phyloP scores from a whole-genome alignment of 2,113 vertebrate genomes.

The Cinclus cinclus region DNA sequence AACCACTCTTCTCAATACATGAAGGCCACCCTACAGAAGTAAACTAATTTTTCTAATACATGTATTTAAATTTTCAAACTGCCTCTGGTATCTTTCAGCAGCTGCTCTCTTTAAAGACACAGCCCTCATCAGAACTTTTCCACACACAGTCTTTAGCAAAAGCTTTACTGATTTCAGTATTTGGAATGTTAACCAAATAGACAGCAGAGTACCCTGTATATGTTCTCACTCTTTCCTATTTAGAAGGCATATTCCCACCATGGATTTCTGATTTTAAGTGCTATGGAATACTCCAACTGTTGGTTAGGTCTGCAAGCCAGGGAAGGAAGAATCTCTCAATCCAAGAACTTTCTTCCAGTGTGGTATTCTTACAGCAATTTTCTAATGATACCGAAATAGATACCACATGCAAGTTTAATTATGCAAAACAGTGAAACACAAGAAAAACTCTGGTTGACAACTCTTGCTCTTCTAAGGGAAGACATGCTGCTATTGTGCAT shows the following conservation, averaged over 20 bases:
- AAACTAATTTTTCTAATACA: background rate
- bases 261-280: background rate
- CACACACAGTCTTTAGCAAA: background rate
- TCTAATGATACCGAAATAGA: background rate
- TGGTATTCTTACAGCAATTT: background rate
- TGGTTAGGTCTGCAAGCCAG: background rate
- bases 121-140: background rate
- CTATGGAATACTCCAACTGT: background rate
- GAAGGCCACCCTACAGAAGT: background rate
- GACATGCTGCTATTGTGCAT: background rate
- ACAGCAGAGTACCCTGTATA: background rate
- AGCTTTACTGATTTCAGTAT: background rate
- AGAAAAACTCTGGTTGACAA: background rate
- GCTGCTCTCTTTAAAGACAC: background rate
- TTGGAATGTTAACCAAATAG: background rate
- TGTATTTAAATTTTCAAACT: background rate
- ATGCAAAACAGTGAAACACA: background rate
- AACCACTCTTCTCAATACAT: background rate
- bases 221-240: background rate
- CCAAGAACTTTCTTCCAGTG: background rate
- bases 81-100: background rate
- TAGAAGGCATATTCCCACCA: background rate
- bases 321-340: background rate
- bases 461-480: background rate
- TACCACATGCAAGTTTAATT: background rate